Conservation (phyloP, 2,888 invertebrate species). For the Anticlea derivata region DNA sequence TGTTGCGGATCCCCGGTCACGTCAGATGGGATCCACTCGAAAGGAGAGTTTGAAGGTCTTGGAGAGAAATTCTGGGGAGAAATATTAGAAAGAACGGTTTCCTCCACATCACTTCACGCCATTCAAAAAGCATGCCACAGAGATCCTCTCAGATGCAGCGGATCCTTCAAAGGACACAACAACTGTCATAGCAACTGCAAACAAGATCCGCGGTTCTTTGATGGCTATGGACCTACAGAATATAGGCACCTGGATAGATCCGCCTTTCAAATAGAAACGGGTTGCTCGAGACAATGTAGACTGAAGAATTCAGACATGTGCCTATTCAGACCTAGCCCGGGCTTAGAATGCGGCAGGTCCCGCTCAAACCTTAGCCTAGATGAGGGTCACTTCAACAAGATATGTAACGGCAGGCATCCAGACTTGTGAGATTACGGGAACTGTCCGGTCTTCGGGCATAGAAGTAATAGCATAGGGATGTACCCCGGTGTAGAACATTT, state of each 20-base stretch:
- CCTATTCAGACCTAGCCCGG: conserved; percentile 70
- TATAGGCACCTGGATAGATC: conserved; percentile 74
- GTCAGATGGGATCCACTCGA: conserved; percentile 77
- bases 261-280: conserved; percentile 75
- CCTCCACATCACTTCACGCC: conserved; percentile 89
- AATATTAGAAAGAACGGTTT: conserved; percentile 90
- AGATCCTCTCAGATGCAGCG: conserved; percentile 69
- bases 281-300: conserved; percentile 74
- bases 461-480: conserved; percentile 79
- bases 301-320: conserved; percentile 78
- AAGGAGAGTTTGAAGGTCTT: conserved; percentile 86
- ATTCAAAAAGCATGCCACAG: conserved; percentile 83
- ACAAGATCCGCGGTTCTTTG: conserved; percentile 73
- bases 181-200: conserved; percentile 69
- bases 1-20: conserved; percentile 77
- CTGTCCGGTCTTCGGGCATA: conserved; percentile 81
- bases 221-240: conserved; percentile 70
- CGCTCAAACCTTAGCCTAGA: conserved; percentile 79
- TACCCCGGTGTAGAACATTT: conserved; percentile 79
- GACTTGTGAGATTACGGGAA: conserved; percentile 82
- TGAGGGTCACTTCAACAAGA: conserved; percentile 76
- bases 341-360: conserved; percentile 73
- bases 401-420: conserved; percentile 76
- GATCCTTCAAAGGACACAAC: conserved; percentile 70
- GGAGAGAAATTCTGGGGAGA: conserved; percentile 90